A percentile compares a stretch with the other conserved stretches of the same genome.
Evolutionary conservation across 2,888 invertebrate genomes (phyloP).

Genomic region (Phoronis australis): DNA sequence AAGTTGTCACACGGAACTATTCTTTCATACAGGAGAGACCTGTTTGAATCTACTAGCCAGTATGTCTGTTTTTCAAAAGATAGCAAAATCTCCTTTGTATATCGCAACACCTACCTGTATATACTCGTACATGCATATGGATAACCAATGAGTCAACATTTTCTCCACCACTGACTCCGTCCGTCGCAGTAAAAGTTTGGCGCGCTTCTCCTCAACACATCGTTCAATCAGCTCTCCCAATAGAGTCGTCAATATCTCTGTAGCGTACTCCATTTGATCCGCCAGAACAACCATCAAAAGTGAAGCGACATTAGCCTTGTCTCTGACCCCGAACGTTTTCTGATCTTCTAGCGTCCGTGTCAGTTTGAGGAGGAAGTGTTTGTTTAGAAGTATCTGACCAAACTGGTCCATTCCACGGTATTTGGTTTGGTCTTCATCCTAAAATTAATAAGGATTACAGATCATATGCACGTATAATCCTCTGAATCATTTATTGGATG

Average conservation of each 20-base stretch:
- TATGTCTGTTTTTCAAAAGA: too few species aligned
- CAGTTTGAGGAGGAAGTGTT: constrained; percentile 88
- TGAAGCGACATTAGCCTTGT: constrained; percentile 57
- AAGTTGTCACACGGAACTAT: too few species aligned
- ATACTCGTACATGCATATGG: constrained; percentile 95
- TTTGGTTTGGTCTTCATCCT: too few species aligned
- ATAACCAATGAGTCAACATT: constrained; percentile 99
- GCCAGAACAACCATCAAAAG: constrained; percentile 53
- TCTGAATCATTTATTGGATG: too few species aligned
- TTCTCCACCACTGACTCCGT: constrained; percentile 99
- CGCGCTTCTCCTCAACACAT: constrained; percentile 87
- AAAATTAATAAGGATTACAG: too few species aligned
- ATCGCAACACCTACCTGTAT: constrained; percentile 60
- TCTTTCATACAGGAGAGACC: too few species aligned
- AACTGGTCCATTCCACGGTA: constrained; percentile 93
- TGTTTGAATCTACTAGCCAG: too few species aligned
- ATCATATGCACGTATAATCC: too few species aligned
- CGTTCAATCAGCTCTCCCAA: constrained; percentile 87
- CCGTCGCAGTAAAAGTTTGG: constrained; percentile 85
- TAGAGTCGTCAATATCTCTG: constrained; percentile 59
- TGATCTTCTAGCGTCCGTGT: constrained; percentile 93
- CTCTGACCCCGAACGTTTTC: constrained; percentile 87
- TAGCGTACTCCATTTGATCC: constrained; percentile 54
- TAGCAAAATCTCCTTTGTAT: too few species aligned
- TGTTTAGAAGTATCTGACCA: constrained; percentile 89